Base-by-base conservation (phyloP, 2,888 invertebrate species). In the Timema podura region DNA sequence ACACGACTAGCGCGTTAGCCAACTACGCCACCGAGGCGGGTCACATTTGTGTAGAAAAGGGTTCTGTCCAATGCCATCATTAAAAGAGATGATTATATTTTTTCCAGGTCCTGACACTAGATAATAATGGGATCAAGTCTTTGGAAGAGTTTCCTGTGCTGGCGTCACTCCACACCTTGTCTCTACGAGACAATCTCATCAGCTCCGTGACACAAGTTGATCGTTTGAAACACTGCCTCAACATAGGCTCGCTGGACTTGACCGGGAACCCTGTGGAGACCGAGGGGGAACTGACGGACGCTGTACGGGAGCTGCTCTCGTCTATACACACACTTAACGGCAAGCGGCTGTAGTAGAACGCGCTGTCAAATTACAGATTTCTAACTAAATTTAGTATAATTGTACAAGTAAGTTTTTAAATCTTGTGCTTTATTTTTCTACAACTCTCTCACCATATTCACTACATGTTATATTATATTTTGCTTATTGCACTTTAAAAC, bases 91-190 rank as follows among this genome's bases (percentile, higher is more conserved):
- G 59, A 10, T 5, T 6, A 59, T 16, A 51, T 75, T 10, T 15
- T 72, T 83, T 83, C 71, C 83, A 83, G 81, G 85, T 80, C 76
- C 79, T 88, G 67, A 81, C 82, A 69, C 79, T 88, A 71, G 83
- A 83, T 65, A 83, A 83, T 73, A 88, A 87, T 76, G 78, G 79
- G 64, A 76, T 88, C 69, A 80, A 78, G 44, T 81, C 82, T 44
- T 78, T 88, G 57, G 80, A 79, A 74, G 79, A 79, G 68, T 85
- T 88, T 74, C 87, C 88, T 15, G 73, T 70, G 46, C 77, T 88
- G 74, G 76, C 74, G 6, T 79, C 81, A 69, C 78, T 88, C 69
- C 79, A 84, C 74, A 79, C 80, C 72, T 77, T 88, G 54, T 82
- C 83, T 74, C 75, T 87, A 74, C 79, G 79, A 76, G 81, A 82